Evolutionary conservation across 2,113 vertebrate genomes (phyloP).

Genomic region (human): DNA sequence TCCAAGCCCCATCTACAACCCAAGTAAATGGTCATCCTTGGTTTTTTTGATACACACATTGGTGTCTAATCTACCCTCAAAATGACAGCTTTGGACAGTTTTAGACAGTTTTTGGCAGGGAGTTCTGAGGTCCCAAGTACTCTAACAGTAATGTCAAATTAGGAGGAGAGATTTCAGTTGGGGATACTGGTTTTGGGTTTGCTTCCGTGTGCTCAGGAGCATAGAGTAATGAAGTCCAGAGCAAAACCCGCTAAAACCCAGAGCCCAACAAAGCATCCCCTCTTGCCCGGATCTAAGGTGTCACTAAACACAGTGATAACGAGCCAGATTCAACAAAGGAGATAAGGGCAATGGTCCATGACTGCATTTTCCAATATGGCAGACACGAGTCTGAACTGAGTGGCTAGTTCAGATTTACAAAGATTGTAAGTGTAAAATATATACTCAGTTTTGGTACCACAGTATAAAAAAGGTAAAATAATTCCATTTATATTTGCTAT

Average conservation of each 20-base stretch:
- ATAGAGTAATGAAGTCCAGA: background rate
- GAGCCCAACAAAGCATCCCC: background rate
- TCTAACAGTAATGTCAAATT: background rate
- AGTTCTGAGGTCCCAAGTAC: background rate
- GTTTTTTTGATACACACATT: too few species aligned
- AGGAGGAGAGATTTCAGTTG: background rate
- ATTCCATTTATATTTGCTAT: background rate
- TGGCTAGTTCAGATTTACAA: background rate
- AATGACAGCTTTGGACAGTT: background rate
- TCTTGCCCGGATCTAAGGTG: background rate
- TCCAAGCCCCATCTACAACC: background rate
- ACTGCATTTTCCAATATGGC: background rate
- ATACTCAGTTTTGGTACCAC: background rate
- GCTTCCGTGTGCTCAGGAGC: background rate
- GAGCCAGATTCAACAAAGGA: background rate
- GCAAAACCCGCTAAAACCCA: background rate
- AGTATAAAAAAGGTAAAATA: background rate
- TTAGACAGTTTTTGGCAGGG: background rate
- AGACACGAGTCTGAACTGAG: background rate
- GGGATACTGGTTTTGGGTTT: background rate
- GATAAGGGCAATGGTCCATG: fast-evolving
- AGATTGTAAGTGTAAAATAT: background rate
- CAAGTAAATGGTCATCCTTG: background rate
- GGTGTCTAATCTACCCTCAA: background rate
- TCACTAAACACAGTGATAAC: background rate